Percentiles rank a stretch among this genome's conserved stretches.
Conservation (phyloP, 1,140 invertebrate genomes). For the Wiebesia pumilae region DNA sequence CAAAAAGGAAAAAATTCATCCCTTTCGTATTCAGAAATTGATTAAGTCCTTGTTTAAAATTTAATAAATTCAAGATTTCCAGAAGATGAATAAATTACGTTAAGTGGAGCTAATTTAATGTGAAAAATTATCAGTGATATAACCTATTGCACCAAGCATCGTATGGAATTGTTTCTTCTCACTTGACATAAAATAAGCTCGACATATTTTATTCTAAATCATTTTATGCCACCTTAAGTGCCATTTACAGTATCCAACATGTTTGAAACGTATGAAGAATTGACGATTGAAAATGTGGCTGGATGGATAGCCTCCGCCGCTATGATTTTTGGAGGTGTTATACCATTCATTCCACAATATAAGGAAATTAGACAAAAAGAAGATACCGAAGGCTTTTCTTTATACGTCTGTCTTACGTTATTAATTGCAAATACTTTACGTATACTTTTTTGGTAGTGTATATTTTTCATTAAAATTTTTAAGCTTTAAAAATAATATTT, state of each 20-base stretch:
- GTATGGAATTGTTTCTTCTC: background rate
- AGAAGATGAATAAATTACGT: background rate
- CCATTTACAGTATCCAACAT: constrained; percentile 11
- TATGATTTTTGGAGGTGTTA: constrained; percentile 94
- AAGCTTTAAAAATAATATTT: background rate
- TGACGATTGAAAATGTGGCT: constrained; percentile 79
- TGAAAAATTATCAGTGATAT: background rate
- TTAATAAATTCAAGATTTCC: background rate
- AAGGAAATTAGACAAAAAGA: constrained; percentile 91
- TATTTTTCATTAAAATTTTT: constrained; percentile 15
- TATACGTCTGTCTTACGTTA: constrained; percentile 96
- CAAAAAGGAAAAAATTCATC: background rate
- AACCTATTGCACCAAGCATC: background rate
- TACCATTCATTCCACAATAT: constrained; percentile 94
- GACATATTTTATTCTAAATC: background rate
- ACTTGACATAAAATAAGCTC: background rate
- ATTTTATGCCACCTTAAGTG: background rate
- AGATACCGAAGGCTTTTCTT: constrained; percentile 96
- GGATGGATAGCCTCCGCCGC: constrained; percentile 83
- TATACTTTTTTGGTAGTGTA: constrained; percentile 94
- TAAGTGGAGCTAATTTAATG: background rate
- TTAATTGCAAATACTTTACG: constrained; percentile 96
- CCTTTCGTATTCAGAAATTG: background rate
- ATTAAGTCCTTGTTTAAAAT: background rate
- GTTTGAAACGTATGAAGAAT: constrained; percentile 57